Percentiles rank a stretch among this genome's conserved stretches.
phyloP scores from a whole-genome alignment of 2,888 invertebrate species.

The Timema podura region DNA sequence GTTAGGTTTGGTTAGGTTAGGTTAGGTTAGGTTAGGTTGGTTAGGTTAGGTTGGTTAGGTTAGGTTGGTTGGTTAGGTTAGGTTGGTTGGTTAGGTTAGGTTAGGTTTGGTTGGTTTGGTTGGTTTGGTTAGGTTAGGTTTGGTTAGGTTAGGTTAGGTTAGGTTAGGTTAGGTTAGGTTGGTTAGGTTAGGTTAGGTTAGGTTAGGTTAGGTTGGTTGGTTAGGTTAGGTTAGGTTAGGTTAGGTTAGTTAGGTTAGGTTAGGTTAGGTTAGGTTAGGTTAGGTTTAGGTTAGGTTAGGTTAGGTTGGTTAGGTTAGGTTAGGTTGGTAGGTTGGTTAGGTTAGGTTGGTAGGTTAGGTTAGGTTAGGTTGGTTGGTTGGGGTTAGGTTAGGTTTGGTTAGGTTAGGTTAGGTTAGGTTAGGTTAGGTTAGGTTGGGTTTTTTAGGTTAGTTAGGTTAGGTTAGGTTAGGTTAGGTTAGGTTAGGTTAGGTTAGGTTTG shows the following conservation, averaged over 20 bases:
- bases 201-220: conserved; percentile 35
- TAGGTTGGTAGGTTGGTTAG: conserved; percentile 35
- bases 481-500: conserved; percentile 24
- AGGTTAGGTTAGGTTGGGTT: conserved; percentile 27
- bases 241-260: conserved; percentile 35
- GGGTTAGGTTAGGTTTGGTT: conserved; percentile 30
- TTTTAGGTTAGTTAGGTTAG: conserved; percentile 22
- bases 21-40: conserved; percentile 15
- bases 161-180: conserved; percentile 12
- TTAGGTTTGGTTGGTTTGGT: conserved; percentile 9
- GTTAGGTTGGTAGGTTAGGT: conserved; percentile 33
- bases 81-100: conserved; percentile 26
- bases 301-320: conserved; percentile 35
- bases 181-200: conserved; percentile 35
- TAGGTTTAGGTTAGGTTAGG: conserved; percentile 32
- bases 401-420: conserved; percentile 32
- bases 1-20: conserved; percentile 5
- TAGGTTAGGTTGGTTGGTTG: conserved; percentile 19
- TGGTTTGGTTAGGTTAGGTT: conserved; percentile 31
- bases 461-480: conserved; percentile 28
- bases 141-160: conserved; percentile 32
- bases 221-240: conserved; percentile 34
- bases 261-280: conserved; percentile 35
- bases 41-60: conserved; percentile 9
- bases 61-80: too few relatives aligned